A percentile compares a stretch with the other conserved stretches of the same genome.
phyloP scores from a whole-genome alignment of 1,140 invertebrate species.

The Aphelenchoides fujianensis region DNA sequence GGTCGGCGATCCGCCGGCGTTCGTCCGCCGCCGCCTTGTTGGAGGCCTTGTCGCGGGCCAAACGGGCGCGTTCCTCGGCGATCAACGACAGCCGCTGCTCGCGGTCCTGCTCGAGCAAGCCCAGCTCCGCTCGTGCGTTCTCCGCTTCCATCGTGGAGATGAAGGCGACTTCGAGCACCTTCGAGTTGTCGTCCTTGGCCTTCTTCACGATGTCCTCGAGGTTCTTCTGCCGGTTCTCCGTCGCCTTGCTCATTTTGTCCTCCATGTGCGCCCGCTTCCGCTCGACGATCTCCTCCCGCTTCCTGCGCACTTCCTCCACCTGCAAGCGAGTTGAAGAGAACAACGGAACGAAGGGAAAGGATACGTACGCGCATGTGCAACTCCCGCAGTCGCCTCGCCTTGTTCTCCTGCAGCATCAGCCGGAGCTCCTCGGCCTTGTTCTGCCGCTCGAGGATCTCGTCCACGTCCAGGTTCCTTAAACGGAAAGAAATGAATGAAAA shows the following conservation, averaged over 20 bases:
- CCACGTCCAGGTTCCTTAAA: conserved; percentile 28
- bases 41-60: conserved; percentile 37
- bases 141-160: conserved; percentile 47
- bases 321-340: conserved; percentile 6
- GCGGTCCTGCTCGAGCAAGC: conserved; percentile 28
- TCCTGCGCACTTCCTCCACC: conserved; percentile 38
- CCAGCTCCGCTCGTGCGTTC: conserved; percentile 30
- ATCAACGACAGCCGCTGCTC: conserved; percentile 33
- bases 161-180: conserved; percentile 45
- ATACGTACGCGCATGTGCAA: conserved; percentile 28
- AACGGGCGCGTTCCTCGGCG: conserved; percentile 35
- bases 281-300: conserved; percentile 39
- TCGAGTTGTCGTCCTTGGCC: conserved; percentile 49
- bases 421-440: conserved; percentile 52
- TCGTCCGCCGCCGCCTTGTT: conserved; percentile 48
- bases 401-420: conserved; percentile 38
- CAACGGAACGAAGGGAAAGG: conserved; percentile 19
- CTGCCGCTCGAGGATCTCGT: conserved; percentile 26
- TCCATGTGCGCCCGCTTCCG: conserved; percentile 36
- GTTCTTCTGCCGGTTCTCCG: conserved; percentile 52
- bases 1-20: conserved; percentile 26
- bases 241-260: conserved; percentile 41
- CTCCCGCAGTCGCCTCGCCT: conserved; percentile 36
- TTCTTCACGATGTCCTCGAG: conserved; percentile 45
- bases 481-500: neutral